Evolutionary conservation across 1,140 invertebrate genomes (phyloP).

Genomic region (Meloidogyne hapla): DNA sequence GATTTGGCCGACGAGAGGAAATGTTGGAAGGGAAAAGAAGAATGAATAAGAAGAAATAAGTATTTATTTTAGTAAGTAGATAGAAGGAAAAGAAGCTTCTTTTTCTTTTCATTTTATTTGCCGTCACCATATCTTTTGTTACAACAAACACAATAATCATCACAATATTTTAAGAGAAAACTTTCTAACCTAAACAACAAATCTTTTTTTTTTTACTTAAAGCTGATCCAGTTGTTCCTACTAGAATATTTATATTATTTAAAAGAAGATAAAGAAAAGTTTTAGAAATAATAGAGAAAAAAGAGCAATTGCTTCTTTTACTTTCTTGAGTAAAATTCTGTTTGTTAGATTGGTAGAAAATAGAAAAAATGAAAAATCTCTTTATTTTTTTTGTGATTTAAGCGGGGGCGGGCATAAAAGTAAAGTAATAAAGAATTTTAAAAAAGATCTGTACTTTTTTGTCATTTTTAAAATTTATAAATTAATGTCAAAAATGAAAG

Average conservation of each 20-base stretch:
- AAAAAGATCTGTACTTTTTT: too few relatives aligned
- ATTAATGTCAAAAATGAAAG: too few relatives aligned
- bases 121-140: neutral
- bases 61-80: too few relatives aligned
- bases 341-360: too few relatives aligned
- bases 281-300: neutral
- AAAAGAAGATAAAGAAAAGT: neutral
- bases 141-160: neutral
- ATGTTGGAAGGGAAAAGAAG: neutral
- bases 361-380: too few relatives aligned
- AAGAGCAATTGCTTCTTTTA: neutral
- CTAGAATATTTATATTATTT: neutral
- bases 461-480: too few relatives aligned
- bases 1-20: conserved; percentile 6
- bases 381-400: too few relatives aligned
- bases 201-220: neutral
- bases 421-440: too few relatives aligned
- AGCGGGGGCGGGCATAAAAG: too few relatives aligned
- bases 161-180: too few relatives aligned
- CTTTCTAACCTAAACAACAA: neutral
- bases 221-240: neutral
- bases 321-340: too few relatives aligned
- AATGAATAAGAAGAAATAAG: conserved; percentile 8
- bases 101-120: neutral
- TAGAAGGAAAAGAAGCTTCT: too few relatives aligned